These are phyloP conservation scores for Chlamydotis undulata DNA, from an alignment of 2,113 vertebrate genomes.

Conservation along the genomic window DNA sequence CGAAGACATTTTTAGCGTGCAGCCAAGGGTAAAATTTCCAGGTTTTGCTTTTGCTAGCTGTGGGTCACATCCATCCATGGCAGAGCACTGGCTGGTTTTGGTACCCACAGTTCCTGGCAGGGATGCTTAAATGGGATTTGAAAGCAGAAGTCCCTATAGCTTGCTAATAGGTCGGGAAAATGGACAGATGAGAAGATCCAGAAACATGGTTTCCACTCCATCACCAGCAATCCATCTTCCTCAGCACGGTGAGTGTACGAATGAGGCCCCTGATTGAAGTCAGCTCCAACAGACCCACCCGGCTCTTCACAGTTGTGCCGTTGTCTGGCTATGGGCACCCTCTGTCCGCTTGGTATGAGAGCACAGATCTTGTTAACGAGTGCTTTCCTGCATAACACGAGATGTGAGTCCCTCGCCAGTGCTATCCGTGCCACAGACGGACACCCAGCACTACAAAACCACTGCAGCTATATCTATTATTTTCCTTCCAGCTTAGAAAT, in stretches of 20 bases:
- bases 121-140: not conserved
- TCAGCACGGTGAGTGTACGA: not conserved
- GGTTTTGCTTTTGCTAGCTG: not conserved
- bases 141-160: not conserved
- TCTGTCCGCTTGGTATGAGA: not conserved
- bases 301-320: fast-evolving
- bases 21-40: not conserved
- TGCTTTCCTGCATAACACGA: not conserved
- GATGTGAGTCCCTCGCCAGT: not conserved
- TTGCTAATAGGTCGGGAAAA: not conserved
- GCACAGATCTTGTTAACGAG: not conserved
- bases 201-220: not conserved
- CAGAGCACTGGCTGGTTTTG: not conserved
- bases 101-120: not conserved
- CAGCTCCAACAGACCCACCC: not conserved
- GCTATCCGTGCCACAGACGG: not conserved
- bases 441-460: not conserved
- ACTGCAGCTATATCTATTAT: not conserved
- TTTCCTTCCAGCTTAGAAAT: not conserved
- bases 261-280: not conserved
- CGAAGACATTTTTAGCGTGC: not conserved
- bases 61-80: not conserved
- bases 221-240: not conserved
- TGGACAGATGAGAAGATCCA: not conserved
- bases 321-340: not conserved